phyloP scores from a whole-genome alignment of 92 coral and sea anemone species.

The Chrysogorgia sp. region DNA sequence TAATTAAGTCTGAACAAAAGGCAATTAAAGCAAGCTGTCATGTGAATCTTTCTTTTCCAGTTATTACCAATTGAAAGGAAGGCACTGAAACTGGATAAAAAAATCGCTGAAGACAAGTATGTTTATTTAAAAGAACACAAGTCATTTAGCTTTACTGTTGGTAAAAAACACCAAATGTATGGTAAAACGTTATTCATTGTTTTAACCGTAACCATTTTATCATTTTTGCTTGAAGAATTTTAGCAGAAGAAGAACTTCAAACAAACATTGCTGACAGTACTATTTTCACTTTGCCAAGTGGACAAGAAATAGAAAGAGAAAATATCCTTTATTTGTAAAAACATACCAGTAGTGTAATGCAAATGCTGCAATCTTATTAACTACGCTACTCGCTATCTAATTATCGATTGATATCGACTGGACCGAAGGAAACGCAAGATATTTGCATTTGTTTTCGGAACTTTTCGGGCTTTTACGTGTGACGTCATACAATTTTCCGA shows the following conservation, averaged over 20 bases:
- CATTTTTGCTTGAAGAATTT: constrained; percentile 45
- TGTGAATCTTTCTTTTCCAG: constrained; percentile 49
- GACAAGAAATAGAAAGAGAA: constrained; percentile 96
- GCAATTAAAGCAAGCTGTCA: not conserved
- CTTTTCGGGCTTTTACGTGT: too few species aligned
- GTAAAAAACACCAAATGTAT: too few species aligned
- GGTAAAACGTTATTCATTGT: too few species aligned
- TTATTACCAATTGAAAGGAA: constrained; percentile 94
- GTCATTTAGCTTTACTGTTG: not conserved
- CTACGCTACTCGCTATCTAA: too few species aligned
- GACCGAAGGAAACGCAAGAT: too few species aligned
- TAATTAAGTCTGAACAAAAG: too few species aligned
- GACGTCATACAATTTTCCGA: too few species aligned
- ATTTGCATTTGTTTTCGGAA: too few species aligned
- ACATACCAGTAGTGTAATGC: too few species aligned
- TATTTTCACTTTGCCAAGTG: constrained; percentile 93
- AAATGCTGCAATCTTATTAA: too few species aligned
- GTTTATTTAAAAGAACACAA: not conserved
- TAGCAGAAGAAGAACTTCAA: constrained; percentile 90
- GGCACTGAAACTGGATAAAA: constrained; percentile 80
- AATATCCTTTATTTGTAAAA: constrained; percentile 61
- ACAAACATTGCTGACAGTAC: constrained; percentile 92
- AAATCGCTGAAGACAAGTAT: constrained; percentile 87
- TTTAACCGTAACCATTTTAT: not conserved
- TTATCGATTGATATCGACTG: too few species aligned